Evolutionary conservation across 64 coral and sea anemone genomes (phyloP), one percentile per base, ranked within the genome.

Genomic region (Acropora tenuis): DNA sequence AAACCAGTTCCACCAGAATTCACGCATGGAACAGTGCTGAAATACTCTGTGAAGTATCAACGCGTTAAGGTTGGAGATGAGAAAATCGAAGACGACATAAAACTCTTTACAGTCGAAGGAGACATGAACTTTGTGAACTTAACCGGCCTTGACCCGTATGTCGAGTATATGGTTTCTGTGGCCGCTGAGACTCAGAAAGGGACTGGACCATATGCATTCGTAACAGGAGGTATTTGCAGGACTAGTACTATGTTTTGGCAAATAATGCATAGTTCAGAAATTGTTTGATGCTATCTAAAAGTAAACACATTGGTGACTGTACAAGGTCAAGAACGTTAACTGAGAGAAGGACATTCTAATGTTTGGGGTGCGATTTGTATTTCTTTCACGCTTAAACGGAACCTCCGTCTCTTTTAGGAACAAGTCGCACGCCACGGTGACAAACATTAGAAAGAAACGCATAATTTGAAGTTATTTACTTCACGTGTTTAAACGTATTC

Each of bases 31-130:
- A 30, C 8, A 9, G 30, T 85, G 16, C 1, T 6, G 13, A 12
- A 49, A 10, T 85, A 85, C 18, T 2, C 12, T 15, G 82, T 85
- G 82, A 71, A 15, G 16, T 85, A 85, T 18, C 45, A 71, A 43
- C 61, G 17, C 5, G 65, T 85, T 13, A 72, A 20, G 44, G 44
- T 85, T 48, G 82, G 82, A 2, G 61, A 30, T 20, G 9, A 10
- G 68, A 44, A 3, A 6, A 71, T 6, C 9, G 82, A 85, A 30
- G 65, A 12, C n/a, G 82, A 85, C 17, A 17, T 18, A 57, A 16
- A 18, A 49, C 0, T 10, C 0, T 12, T 1, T 5, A n/a, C 0
- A 30, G 45, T 69, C 47, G 19, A 2, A 6, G 60, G 1, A 17
- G 0, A 2, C 2, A 0, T 49, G 3, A 85, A 8, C 0, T 5